These are phyloP conservation scores for Nomada flava DNA, from an alignment of 2,888 invertebrate genomes.

Conservation along the genomic window DNA sequence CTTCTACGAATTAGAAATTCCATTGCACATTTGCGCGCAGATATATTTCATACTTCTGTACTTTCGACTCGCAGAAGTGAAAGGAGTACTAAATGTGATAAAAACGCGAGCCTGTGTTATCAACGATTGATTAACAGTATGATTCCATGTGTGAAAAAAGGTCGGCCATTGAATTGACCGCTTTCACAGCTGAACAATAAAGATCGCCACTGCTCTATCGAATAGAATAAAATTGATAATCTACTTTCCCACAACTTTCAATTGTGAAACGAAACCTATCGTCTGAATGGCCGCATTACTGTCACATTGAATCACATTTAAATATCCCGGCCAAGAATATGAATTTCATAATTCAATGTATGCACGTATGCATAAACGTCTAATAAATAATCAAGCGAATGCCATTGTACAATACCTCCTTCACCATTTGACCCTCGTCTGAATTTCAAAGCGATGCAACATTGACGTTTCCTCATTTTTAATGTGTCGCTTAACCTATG, in stretches of 20 bases:
- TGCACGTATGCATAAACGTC: no score
- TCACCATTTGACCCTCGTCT: no score
- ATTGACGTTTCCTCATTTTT: no score
- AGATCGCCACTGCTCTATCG: not conserved
- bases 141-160: slow-evolving; percentile 9
- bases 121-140: slow-evolving; percentile 33
- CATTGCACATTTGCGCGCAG: not conserved
- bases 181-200: not conserved
- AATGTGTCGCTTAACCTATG: no score
- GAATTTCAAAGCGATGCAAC: no score
- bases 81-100: slow-evolving; percentile 43
- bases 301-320: not conserved
- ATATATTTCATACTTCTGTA: slow-evolving; percentile 14
- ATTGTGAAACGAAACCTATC: not conserved
- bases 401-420: no score
- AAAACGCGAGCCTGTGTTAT: slow-evolving; percentile 28
- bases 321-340: not conserved
- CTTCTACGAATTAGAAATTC: not conserved
- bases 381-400: no score
- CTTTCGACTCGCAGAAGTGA: slow-evolving; percentile 36
- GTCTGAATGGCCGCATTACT: not conserved
- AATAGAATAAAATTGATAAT: not conserved
- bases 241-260: not conserved
- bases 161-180: not conserved
- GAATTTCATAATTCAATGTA: no score